phyloP scores from a whole-genome alignment of 2,888 invertebrate genomes.

The Epicampocera succincta region DNA sequence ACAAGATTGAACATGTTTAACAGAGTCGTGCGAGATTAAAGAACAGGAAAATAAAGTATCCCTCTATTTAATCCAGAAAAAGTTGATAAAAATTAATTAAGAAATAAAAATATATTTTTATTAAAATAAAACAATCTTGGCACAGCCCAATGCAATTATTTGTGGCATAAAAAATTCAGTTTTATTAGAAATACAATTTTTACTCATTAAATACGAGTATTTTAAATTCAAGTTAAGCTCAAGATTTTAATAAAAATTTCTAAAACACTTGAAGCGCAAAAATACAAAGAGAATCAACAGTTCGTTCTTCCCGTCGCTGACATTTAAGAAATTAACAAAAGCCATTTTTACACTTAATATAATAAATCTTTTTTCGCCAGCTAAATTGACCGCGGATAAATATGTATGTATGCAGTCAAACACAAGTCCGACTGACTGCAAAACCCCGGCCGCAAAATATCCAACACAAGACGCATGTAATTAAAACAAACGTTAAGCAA shows the following conservation, averaged over 20 bases:
- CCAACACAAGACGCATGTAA: constrained; percentile 38
- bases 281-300: background rate
- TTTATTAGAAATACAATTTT: no score
- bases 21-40: no score
- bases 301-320: background rate
- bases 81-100: no score
- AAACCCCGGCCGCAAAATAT: constrained; percentile 7
- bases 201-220: no score
- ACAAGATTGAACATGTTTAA: no score
- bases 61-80: no score
- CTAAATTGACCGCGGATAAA: constrained; percentile 26
- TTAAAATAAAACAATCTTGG: no score
- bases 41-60: no score
- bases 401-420: background rate
- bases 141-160: no score
- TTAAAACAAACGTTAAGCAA: constrained; percentile 49
- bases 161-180: no score
- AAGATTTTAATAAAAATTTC: background rate
- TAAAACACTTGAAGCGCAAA: background rate
- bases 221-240: no score
- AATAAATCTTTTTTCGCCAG: constrained; percentile 22
- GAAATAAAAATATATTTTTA: no score
- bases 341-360: background rate
- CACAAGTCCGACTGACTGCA: constrained; percentile 6
- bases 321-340: background rate